phyloP scores from a whole-genome alignment of 2,797 vertebrate species.

The Cyclura pinguis region DNA sequence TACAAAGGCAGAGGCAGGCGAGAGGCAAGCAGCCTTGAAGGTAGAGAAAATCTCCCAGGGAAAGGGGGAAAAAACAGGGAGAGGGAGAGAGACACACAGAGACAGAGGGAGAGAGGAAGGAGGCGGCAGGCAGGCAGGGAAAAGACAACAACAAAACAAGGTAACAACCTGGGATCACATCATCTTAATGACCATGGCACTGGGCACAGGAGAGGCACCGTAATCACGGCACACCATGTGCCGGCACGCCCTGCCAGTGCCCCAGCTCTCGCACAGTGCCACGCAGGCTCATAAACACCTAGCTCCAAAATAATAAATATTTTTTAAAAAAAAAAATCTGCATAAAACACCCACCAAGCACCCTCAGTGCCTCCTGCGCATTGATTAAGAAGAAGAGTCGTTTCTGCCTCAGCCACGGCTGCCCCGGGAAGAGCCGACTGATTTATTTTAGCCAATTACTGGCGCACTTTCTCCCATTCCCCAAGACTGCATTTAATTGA shows the following conservation, averaged over 20 bases:
- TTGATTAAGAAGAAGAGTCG: constrained; percentile 61
- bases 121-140: not conserved
- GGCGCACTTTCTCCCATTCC: constrained; percentile 71
- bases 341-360: not conserved
- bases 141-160: not conserved
- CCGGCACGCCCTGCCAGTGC: fast-evolving
- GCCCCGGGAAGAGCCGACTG: constrained; percentile 67
- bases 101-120: not conserved
- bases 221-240: fast-evolving
- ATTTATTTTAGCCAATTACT: constrained; percentile 88
- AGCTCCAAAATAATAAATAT: not conserved
- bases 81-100: not conserved
- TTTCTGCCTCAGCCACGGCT: constrained; percentile 48
- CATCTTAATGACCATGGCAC: constrained; percentile 5
- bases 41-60: not conserved
- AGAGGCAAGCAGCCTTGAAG: not conserved
- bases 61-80: not conserved
- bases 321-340: no score
- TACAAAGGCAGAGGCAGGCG: not conserved
- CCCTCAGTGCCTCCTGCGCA: constrained; percentile 7
- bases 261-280: constrained; percentile 24
- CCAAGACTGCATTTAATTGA: constrained; percentile 81
- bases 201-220: fast-evolving
- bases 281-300: not conserved
- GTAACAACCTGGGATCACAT: not conserved